Conservation (phyloP, 53 echinoderm and acorn worm genomes). For the Arbacia lixula region DNA sequence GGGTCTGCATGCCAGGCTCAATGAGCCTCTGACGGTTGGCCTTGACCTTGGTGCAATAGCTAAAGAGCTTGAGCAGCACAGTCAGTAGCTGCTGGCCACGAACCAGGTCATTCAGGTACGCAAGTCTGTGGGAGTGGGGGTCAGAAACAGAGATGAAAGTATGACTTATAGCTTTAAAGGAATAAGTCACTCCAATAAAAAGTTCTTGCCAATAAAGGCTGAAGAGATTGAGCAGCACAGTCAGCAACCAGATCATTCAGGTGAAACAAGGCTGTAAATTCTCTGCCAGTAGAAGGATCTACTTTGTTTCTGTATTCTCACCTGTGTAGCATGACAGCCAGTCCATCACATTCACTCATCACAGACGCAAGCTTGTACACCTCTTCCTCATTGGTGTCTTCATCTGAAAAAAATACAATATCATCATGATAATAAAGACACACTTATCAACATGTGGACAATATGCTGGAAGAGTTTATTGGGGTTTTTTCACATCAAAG, state of each 20-base stretch:
- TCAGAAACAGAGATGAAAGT: background rate
- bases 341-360: slow-evolving; percentile 95
- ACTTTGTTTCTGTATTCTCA: too few relatives aligned
- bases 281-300: too few relatives aligned
- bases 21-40: slow-evolving; percentile 91
- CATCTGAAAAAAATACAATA: slow-evolving; percentile 69
- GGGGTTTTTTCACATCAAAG: too few relatives aligned
- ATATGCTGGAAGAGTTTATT: too few relatives aligned
- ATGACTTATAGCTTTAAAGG: too few relatives aligned
- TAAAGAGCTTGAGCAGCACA: slow-evolving; percentile 88
- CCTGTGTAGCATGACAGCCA: slow-evolving; percentile 96
- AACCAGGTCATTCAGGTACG: slow-evolving; percentile 89
- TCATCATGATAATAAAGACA: background rate
- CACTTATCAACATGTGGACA: too few relatives aligned
- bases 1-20: slow-evolving; percentile 87
- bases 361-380: slow-evolving; percentile 97
- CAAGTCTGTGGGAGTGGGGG: slow-evolving; percentile 62
- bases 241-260: slow-evolving; percentile 87
- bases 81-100: slow-evolving; percentile 90
- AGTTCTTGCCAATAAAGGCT: too few relatives aligned
- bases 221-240: slow-evolving; percentile 88
- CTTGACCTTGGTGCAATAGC: slow-evolving; percentile 91
- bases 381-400: slow-evolving; percentile 96
- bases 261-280: too few relatives aligned
- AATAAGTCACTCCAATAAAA: too few relatives aligned